phyloP scores from a whole-genome alignment of 2,113 vertebrate genomes.

The Tachuris rubrigastra region DNA sequence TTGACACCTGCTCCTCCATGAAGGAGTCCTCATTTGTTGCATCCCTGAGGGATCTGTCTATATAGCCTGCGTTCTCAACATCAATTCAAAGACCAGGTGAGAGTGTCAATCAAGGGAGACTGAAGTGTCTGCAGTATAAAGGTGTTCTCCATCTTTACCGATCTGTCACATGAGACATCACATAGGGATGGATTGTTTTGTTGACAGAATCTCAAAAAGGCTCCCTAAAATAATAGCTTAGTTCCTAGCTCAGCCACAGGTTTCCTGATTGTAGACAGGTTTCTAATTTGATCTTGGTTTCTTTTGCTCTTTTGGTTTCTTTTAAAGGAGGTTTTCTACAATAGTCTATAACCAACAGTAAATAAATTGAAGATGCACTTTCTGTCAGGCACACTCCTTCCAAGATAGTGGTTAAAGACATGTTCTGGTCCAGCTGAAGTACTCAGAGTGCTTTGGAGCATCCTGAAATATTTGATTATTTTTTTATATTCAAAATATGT shows the following conservation, averaged over 20 bases:
- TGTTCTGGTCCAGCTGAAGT: not conserved
- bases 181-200: not conserved
- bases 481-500: not conserved
- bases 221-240: not conserved
- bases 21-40: slow-evolving; percentile 36
- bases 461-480: not conserved
- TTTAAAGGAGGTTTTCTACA: not conserved
- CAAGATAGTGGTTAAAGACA: not conserved
- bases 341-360: not conserved
- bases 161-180: not conserved
- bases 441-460: not conserved
- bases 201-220: not conserved
- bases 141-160: slow-evolving; percentile 34
- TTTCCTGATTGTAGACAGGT: not conserved
- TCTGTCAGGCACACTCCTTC: not conserved
- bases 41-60: slow-evolving; percentile 37
- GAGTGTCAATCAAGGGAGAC: slow-evolving; percentile 14
- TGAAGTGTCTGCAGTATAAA: slow-evolving; percentile 10
- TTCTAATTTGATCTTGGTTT: slow-evolving; percentile 4
- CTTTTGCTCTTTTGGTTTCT: not conserved
- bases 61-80: not conserved
- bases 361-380: not conserved
- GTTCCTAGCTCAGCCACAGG: not conserved
- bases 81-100: slow-evolving; percentile 41
- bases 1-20: slow-evolving; percentile 63